phyloP scores from a whole-genome alignment of 2,888 invertebrate species.

The Hyposoter dolosus region DNA sequence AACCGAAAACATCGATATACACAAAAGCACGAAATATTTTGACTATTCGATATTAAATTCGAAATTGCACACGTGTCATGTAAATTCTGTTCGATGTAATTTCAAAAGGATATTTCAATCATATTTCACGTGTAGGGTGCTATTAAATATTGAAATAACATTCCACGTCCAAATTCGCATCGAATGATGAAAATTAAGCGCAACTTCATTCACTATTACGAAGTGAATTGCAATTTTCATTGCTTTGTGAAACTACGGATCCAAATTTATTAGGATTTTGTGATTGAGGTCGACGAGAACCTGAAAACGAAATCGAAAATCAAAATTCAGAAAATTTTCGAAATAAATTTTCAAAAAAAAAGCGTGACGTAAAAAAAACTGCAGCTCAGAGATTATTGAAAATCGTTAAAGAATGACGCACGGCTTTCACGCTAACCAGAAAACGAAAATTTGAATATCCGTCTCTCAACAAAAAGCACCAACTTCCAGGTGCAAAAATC shows the following conservation, averaged over 20 bases:
- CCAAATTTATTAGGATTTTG: no score
- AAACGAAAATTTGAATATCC: neutral
- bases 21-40: neutral
- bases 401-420: neutral
- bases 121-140: neutral
- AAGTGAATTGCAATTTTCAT: neutral
- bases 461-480: neutral
- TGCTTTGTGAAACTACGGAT: no score
- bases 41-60: neutral
- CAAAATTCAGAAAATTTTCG: neutral
- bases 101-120: neutral
- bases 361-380: neutral
- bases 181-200: neutral
- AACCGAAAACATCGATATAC: neutral
- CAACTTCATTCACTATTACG: neutral
- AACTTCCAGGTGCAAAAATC: constrained; percentile 11
- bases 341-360: neutral
- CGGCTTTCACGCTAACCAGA: neutral
- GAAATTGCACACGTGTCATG: neutral
- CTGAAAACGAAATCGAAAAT: neutral
- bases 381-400: neutral
- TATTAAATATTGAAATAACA: neutral
- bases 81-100: neutral
- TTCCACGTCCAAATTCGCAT: neutral
- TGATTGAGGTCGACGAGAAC: neutral